Evolutionary conservation across 2,113 vertebrate species (phyloP).

Genomic region (Tamias sibiricus): DNA sequence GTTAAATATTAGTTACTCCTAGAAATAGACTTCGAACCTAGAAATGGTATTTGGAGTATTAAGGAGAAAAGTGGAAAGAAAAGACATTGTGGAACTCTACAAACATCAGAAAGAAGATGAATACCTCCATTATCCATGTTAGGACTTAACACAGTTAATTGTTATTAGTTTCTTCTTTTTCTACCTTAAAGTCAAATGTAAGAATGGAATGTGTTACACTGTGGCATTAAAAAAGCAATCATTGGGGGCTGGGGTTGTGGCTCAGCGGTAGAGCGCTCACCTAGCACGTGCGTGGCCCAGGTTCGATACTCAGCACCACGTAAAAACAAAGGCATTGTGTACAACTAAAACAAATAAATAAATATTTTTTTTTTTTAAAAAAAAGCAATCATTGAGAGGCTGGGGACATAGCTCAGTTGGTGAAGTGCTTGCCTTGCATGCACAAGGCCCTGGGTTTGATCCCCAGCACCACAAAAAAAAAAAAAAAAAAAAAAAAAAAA

Average conservation of each 20-base stretch:
- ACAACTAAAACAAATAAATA: too few relatives aligned
- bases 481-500: too few relatives aligned
- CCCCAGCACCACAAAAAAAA: too few relatives aligned
- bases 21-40: conserved; percentile 27
- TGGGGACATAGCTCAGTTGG: too few relatives aligned
- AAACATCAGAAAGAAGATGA: not conserved
- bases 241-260: too few relatives aligned
- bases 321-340: too few relatives aligned
- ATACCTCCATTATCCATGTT: not conserved
- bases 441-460: too few relatives aligned
- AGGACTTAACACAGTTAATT: conserved; percentile 19
- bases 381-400: not conserved
- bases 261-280: too few relatives aligned
- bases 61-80: not conserved
- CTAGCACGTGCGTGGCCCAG: too few relatives aligned
- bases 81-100: not conserved
- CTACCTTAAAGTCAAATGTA: not conserved
- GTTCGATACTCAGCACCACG: too few relatives aligned
- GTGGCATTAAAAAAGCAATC: not conserved
- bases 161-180: conserved; percentile 14
- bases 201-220: not conserved
- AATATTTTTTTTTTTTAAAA: too few relatives aligned
- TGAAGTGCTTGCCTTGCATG: too few relatives aligned
- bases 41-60: conserved; percentile 36
- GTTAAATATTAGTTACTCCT: conserved; percentile 10